Base-by-base conservation (phyloP, 2,888 invertebrate genomes). In the Julus scandinavius region DNA sequence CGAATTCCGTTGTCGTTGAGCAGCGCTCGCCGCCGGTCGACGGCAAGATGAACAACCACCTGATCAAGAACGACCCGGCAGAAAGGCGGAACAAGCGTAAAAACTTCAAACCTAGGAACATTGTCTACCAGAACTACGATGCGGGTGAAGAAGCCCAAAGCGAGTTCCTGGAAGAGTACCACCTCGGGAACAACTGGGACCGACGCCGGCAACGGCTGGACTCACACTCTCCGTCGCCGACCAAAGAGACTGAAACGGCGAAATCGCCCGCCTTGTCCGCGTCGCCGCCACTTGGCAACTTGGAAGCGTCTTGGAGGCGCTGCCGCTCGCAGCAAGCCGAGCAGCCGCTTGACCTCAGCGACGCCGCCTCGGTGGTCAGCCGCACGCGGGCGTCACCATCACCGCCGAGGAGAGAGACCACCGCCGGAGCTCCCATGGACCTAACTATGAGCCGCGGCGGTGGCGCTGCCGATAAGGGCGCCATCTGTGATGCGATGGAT, bases 81-180 rank as follows among this genome's bases (percentile, higher is more conserved):
- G 50, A 54, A 54, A 80, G 88, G 40, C 94, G 95, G 91, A 96
- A 96, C 93, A 96, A 96, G 91, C 93, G 96, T 90, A 96, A 96
- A 92, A 96, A 96, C 92, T 95, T 96, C 92, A 95, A 95, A 91
- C 96, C 96, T 0, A 93, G 96, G 91, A 96, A 95, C 92, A 95
- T 96, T 88, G 91, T 91, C 9, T 91, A 91, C 72, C 86, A 86
- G 84, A 89, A 90, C n/a, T 89, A 90, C 87, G 89, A 89, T 17
- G 85, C 85, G 87, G 84, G 80, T 15, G 87, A 87, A n/a, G 89
- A 89, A 15, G 85, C 15, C 20, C 85, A 87, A 9, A 84, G 63
- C 49, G 90, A 90, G 38, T 88, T 85, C 3, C 45, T 85, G 45
- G 45, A 45, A 4, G 85, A 85, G 20, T 85, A 85, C 85, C 45